Conservation (phyloP, 2,888 invertebrate species). For the Trileptium ribeirensis region DNA sequence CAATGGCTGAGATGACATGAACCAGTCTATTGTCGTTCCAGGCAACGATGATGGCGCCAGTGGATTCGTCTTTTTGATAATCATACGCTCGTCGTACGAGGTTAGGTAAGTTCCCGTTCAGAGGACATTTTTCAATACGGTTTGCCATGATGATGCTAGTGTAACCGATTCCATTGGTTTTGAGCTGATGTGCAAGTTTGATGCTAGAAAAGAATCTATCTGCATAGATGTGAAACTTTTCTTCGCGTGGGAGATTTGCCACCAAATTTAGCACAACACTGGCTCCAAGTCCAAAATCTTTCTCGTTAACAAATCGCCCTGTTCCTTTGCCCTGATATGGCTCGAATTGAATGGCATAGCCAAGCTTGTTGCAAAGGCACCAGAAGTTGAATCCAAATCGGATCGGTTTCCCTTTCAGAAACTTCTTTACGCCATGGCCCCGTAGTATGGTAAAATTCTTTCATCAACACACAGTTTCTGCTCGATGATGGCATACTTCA, state of each 20-base stretch:
- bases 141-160: not conserved
- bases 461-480: slow-evolving; percentile 16
- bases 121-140: not conserved
- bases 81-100: not conserved
- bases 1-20: not conserved
- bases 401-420: not conserved
- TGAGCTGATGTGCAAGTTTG: not conserved
- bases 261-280: not conserved
- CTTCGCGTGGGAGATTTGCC: not conserved
- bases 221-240: not conserved
- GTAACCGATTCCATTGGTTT: not conserved
- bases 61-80: not conserved
- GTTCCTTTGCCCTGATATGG: not conserved
- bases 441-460: not conserved
- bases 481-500: not conserved
- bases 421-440: not conserved
- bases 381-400: slow-evolving; percentile 7
- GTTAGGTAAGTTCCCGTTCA: not conserved
- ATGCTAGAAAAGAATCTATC: not conserved
- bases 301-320: not conserved
- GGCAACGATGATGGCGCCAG: not conserved
- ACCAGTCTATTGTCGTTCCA: not conserved
- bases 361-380: not conserved
- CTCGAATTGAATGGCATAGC: not conserved
- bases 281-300: not conserved